Base-by-base conservation (phyloP, 2,113 vertebrate genomes). In the Scartelaos histophorus region DNA sequence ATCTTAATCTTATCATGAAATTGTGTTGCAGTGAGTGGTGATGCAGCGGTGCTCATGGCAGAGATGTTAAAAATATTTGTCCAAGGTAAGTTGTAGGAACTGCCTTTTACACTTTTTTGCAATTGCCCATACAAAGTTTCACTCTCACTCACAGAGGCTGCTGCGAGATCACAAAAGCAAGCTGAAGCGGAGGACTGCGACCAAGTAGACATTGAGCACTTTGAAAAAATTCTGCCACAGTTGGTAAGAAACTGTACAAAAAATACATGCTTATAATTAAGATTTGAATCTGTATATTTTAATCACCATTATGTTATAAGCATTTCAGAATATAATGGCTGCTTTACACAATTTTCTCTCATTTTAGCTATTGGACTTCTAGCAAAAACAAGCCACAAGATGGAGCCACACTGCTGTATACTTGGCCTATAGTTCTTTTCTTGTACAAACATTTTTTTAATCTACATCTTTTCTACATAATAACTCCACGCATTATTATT, bases 201-300 rank as follows among this genome's bases (percentile, higher is more conserved):
- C 46, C 64, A 73, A 70, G 87, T 93, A 2, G 86, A 93, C 56
- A 85, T 95, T 13, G 93, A 95, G 66, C 93, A 95, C 80, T 93
- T 94, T 87, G 93, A 95, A 61, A 95, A 93, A 88, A 86, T 94
- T 46, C 85, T 94, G 3, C 94, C 93, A 47, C 93, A 95, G 67
- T 81, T 95, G 91, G 93, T 94, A 74, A 21, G 92, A 81, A 64
- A 60, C 1, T 29, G 57, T 60, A 38, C 35, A n/a, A n/a, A n/a
- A 38, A 7, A 7, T 38, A 38, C 9, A 35, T 6, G 9, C 35
- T 7, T 9, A 38, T 9, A 38, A 38, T n/a, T 38, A 38, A 38
- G 35, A 38, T 38, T 38, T 38, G 5, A 38, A 38, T 38, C 35
- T 38, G 3, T 38, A 38, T 38, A 38, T 38, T 38, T 38, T 38